Evolutionary conservation across 2,888 invertebrate species (phyloP).

Genomic region (Cheilosia soror): DNA sequence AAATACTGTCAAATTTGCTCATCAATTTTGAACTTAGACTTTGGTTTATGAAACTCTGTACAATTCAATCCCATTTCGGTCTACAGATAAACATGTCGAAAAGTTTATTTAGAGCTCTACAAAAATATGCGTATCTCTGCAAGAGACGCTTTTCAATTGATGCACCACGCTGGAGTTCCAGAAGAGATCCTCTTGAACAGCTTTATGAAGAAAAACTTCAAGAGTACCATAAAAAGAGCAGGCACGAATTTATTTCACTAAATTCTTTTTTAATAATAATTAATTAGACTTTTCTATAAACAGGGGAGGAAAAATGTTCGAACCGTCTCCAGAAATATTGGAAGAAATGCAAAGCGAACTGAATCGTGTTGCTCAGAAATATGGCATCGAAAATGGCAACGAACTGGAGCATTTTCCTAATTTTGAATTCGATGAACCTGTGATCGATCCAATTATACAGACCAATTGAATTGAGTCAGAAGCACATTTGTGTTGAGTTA

Average conservation of each 20-base stretch:
- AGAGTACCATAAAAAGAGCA: constrained; percentile 25
- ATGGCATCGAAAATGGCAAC: not conserved
- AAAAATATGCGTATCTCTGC: not conserved
- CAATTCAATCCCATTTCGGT: too few relatives aligned
- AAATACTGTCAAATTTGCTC: too few relatives aligned
- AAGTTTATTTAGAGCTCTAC: not conserved
- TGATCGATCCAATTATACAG: constrained; percentile 26
- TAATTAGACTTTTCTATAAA: not conserved
- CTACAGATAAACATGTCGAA: not conserved
- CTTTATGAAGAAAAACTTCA: constrained; percentile 15
- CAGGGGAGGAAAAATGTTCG: constrained; percentile 35
- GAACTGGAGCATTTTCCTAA: constrained; percentile 20
- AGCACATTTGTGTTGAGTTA: too few relatives aligned
- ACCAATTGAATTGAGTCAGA: not conserved
- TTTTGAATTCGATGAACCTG: constrained; percentile 19
- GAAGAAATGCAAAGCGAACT: constrained; percentile 4
- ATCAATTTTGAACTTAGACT: too few relatives aligned
- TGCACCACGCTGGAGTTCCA: too few relatives aligned
- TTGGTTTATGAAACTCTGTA: too few relatives aligned
- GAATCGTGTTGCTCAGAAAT: not conserved
- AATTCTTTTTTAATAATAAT: not conserved
- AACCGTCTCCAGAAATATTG: constrained; percentile 32
- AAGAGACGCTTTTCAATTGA: not conserved
- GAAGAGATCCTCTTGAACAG: not conserved
- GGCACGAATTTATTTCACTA: not conserved